Percentiles rank a stretch among this genome's conserved stretches.
Conservation (phyloP, 1,140 invertebrate species). For the Trachymyrmex cornetzi region DNA sequence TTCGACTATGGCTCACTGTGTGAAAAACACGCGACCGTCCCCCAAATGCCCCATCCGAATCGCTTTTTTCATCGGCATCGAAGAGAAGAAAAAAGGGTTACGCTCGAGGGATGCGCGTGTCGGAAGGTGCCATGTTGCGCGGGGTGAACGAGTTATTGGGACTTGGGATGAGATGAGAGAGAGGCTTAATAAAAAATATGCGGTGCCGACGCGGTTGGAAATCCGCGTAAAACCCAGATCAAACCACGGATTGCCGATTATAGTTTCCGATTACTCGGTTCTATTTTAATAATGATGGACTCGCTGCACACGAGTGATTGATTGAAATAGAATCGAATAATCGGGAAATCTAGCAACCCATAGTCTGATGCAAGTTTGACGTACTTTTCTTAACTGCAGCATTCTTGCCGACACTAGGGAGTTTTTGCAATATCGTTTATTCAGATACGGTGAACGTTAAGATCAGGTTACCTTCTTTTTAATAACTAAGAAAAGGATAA, state of each 20-base stretch:
- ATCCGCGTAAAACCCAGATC: slow-evolving; percentile 47
- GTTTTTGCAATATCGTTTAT: no score
- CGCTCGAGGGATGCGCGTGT: slow-evolving; percentile 17
- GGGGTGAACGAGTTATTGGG: not conserved
- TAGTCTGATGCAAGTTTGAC: no score
- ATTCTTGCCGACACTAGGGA: no score
- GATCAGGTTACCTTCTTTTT: no score
- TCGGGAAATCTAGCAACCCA: no score
- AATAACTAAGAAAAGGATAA: no score
- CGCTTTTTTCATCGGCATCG: slow-evolving; percentile 60
- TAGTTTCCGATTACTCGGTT: no score
- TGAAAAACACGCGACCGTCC: slow-evolving; percentile 68
- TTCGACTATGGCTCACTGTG: slow-evolving; percentile 22
- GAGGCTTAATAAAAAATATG: slow-evolving; percentile 33
- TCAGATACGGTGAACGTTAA: no score
- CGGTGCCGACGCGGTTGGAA: slow-evolving; percentile 41
- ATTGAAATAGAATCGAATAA: no score
- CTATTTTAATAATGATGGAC: no score
- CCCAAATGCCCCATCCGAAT: slow-evolving; percentile 54
- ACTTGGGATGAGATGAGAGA: slow-evolving; percentile 4
- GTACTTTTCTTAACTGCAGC: not conserved
- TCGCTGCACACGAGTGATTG: no score
- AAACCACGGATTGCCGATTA: no score
- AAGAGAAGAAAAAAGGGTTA: slow-evolving; percentile 57
- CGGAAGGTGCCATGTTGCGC: not conserved